These are phyloP conservation scores for Cerceris rybyensis DNA, from an alignment of 2,888 invertebrate species.

Conservation along the genomic window DNA sequence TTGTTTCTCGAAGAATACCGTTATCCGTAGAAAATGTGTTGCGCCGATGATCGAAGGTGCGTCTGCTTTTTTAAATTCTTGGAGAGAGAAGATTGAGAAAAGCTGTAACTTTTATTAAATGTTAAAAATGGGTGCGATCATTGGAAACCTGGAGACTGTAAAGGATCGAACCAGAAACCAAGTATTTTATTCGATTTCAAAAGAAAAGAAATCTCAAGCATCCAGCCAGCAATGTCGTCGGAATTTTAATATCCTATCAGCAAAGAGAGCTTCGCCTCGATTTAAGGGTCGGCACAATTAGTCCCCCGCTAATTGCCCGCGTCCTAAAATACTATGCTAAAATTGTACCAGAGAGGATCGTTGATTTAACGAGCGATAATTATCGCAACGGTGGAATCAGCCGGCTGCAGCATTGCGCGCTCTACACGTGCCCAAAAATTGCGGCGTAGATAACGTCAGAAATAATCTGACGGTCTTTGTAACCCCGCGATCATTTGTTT, in stretches of 20 bases:
- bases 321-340: constrained; percentile 7
- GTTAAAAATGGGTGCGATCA: neutral
- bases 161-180: neutral
- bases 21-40: no score
- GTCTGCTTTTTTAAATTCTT: neutral
- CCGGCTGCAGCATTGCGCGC: constrained; percentile 12
- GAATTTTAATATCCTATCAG: neutral
- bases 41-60: neutral
- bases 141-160: neutral
- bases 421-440: constrained; percentile 44
- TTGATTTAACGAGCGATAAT: constrained; percentile 41
- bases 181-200: no score
- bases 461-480: constrained; percentile 38
- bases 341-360: constrained; percentile 11
- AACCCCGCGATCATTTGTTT: constrained; percentile 53
- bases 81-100: neutral
- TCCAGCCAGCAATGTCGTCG: no score
- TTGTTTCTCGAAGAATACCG: no score
- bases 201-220: no score
- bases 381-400: constrained; percentile 33
- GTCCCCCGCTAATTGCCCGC: neutral
- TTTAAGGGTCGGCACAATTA: neutral
- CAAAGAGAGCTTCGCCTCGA: neutral
- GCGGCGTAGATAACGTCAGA: constrained; percentile 39
- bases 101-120: neutral